A percentile compares a stretch with the other conserved stretches of the same genome.
Conservation (phyloP, 2,797 vertebrate species). For the Cossypha heuglini region DNA sequence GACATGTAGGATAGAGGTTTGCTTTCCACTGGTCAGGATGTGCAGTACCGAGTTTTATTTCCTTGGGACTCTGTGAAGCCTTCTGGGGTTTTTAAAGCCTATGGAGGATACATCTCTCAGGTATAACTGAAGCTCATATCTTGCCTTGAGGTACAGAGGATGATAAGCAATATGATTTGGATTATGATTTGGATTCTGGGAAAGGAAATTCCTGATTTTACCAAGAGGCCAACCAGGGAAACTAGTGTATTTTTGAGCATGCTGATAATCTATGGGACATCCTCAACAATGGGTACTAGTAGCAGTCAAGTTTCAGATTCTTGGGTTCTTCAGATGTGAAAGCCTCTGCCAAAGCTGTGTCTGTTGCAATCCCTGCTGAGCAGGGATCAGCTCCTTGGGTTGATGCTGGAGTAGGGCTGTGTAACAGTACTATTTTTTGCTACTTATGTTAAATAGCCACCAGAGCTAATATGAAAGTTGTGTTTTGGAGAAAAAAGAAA, state of each 20-base stretch:
- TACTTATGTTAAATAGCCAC: background rate
- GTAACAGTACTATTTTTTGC: background rate
- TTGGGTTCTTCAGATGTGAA: background rate
- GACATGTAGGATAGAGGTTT: background rate
- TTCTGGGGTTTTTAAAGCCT: background rate
- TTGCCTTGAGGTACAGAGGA: background rate
- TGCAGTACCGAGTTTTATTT: background rate
- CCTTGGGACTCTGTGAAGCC: background rate
- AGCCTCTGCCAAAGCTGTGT: background rate
- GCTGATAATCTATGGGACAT: background rate
- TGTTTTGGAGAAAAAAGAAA: background rate
- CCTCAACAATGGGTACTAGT: background rate
- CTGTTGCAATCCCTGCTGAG: background rate
- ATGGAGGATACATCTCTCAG: background rate
- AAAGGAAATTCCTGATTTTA: background rate
- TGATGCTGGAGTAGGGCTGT: background rate
- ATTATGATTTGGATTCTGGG: background rate
- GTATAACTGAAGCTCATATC: background rate
- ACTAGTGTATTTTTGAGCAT: background rate
- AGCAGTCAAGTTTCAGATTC: background rate
- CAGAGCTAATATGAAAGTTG: background rate
- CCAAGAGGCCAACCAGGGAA: background rate
- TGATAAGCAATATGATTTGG: background rate
- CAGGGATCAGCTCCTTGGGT: background rate
- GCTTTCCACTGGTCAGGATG: background rate